Conservation (phyloP, 2,797 vertebrate genomes). For the Crocodylus rhombifer region DNA sequence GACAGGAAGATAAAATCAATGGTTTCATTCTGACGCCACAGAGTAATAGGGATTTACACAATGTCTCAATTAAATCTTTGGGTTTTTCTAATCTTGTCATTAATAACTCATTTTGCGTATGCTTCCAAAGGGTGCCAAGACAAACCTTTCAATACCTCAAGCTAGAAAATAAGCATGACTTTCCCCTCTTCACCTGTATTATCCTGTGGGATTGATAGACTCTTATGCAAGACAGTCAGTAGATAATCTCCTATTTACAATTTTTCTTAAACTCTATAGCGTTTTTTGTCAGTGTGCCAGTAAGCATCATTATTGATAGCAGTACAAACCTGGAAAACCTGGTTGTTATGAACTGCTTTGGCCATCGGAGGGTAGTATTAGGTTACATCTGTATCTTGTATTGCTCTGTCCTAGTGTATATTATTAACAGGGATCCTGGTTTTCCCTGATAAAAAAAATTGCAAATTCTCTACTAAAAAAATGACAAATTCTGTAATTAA, state of each 20-base stretch:
- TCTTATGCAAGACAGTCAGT: constrained; percentile 35
- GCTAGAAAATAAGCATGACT: neutral
- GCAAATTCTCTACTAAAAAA: too few relatives aligned
- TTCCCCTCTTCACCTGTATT: neutral
- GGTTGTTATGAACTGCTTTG: constrained; percentile 52
- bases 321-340: constrained; percentile 20
- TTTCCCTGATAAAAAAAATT: too few relatives aligned
- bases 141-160: neutral
- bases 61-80: constrained; percentile 26
- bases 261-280: constrained; percentile 6
- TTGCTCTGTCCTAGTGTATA: neutral
- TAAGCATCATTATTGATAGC: neutral
- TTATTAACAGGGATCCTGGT: too few relatives aligned
- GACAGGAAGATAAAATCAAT: neutral
- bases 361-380: constrained; percentile 76
- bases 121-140: neutral
- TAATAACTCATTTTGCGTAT: neutral
- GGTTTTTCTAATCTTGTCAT: constrained; percentile 23
- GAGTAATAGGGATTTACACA: neutral
- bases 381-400: neutral
- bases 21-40: neutral
- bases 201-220: neutral
- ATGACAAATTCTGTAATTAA: too few relatives aligned
- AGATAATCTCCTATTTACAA: neutral
- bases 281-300: neutral